Evolutionary conservation across 2,113 vertebrate species (phyloP), one percentile per base, ranked within the genome.

Genomic region (Macquaria australasica): DNA sequence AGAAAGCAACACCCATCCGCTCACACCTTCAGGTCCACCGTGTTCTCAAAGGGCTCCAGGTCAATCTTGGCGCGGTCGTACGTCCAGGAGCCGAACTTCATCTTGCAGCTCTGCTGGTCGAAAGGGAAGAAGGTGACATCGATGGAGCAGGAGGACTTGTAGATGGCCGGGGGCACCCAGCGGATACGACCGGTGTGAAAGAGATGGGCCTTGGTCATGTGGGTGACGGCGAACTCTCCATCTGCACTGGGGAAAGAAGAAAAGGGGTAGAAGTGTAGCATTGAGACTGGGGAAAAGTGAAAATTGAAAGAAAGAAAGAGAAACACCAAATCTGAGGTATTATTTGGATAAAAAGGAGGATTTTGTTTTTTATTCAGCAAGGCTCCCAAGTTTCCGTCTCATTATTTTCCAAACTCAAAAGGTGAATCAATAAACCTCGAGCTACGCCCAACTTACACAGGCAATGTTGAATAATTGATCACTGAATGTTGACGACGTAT

Each of bases 1-100:
- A 37, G 51, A 8, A 21, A 28, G 55, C 3, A 16, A 3, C 10
- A 31, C 15, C 60, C 16, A 6, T 2, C 16, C 3, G 6, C 9
- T 63, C n/a, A 34, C 53, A 89, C 86, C 89, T 87, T 97, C 14
- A 98, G 95, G 93, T 98, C 97, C 82, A 98, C 97, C 0, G 95
- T 94, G 83, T 77, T 96, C 23, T 97, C 97, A 78, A 97, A 96
- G 82, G 92, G 97, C 66, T 97, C 97, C 88, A 99, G 93, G 87
- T 99, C 97, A 1, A 99, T 98, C 87, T 98, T 97, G 9, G 97
- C 97, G 85, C 98, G 98, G 93, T 99, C 98, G 0, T 98, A 98
- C 20, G 97, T 97, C 98, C 98, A 99, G 72, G 97, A 98, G 25
- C 98, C 98, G 1, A 99, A 99, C 93, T 99, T 99, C 97, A 99